A percentile compares a stretch with the other conserved stretches of the same genome.
Evolutionary conservation across 2,113 vertebrate genomes (phyloP).

Genomic region (Cavia aperea): DNA sequence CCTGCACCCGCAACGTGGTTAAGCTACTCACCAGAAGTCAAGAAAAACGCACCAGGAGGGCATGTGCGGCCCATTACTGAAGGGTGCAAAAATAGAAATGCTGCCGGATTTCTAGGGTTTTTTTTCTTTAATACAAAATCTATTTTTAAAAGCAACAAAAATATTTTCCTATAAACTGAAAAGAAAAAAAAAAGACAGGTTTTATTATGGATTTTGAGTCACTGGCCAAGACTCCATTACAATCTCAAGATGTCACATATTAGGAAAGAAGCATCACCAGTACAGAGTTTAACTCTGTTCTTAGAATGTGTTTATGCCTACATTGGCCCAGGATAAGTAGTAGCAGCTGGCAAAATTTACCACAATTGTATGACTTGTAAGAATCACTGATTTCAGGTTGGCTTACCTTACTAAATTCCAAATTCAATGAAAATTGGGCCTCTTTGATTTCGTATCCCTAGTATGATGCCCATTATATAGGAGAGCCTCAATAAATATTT

Average conservation of each 20-base stretch:
- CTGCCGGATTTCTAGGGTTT: not conserved
- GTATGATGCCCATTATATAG: not conserved
- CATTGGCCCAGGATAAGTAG: not conserved
- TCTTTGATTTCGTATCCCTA: not conserved
- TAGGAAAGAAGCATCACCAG: not conserved
- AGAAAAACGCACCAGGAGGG: not conserved
- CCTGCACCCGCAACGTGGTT: not conserved
- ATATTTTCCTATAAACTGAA: conserved; percentile 2
- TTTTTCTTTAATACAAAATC: conserved; percentile 18
- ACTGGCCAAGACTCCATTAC: not conserved
- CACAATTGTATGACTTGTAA: not conserved
- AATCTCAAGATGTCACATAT: not conserved
- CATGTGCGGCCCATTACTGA: not conserved
- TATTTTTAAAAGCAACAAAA: not conserved
- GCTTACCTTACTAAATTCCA: not conserved
- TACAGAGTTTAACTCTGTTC: not conserved
- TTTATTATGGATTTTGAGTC: not conserved
- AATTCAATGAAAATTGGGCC: not conserved
- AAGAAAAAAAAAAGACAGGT: not conserved
- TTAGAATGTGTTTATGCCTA: not conserved
- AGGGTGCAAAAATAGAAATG: not conserved
- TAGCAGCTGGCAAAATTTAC: not conserved
- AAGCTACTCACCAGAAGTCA: not conserved
- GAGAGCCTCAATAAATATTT: not conserved
- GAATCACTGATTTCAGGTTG: not conserved